Evolutionary conservation across 1,140 invertebrate genomes (phyloP), one percentile per base, ranked within the genome.

Genomic region (Macrocentrus cingulum): DNA sequence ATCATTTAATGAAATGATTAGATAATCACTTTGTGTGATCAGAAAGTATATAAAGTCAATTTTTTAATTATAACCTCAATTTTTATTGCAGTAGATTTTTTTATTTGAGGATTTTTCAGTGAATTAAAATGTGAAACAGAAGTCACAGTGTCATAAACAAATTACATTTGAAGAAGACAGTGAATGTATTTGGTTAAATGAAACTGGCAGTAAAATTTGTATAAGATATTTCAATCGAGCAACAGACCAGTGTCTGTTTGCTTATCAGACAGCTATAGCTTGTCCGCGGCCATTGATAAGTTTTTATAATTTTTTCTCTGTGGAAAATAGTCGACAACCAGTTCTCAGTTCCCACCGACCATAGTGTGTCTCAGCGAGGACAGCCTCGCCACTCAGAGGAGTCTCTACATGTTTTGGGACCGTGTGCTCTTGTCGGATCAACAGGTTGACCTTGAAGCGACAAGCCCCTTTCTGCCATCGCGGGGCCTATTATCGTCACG

Each of bases 381-480:
- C 49, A 51, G 50, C 52, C 39, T 56, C 13, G 51, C 25, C 9
- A 13, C 36, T 32, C 15, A 36, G 48, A 56, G 29, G 46, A 45
- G n/a, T 36, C 36, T 56, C 53, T 25, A 50, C 54, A 34, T 61
- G 56, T 57, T 59, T 58, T 48, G 51, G 57, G 29, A 49, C 50
- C 34, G 39, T 59, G 41, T n/a, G 52, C 63, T 65, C 58, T 63
- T 39, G 66, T 60, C 65, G 62, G 54, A 62, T 56, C 64, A 63
- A 72, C 68, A 72, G 39, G 69, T 68, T 69, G 67, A 63, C 72
- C 72, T 74, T 73, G 72, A 65, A 54, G 63, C 59, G 57, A 53
- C 42, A 54, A 18, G 52, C 56, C 65, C 65, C 49, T 55, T n/a
- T n/a, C n/a, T n/a, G n/a, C n/a, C n/a, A n/a, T 57, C 59, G 51